A percentile compares a stretch with the other conserved stretches of the same genome.
These are phyloP conservation scores for Petrophora chlorosata DNA, from an alignment of 2,888 invertebrate species.

Conservation along the genomic window DNA sequence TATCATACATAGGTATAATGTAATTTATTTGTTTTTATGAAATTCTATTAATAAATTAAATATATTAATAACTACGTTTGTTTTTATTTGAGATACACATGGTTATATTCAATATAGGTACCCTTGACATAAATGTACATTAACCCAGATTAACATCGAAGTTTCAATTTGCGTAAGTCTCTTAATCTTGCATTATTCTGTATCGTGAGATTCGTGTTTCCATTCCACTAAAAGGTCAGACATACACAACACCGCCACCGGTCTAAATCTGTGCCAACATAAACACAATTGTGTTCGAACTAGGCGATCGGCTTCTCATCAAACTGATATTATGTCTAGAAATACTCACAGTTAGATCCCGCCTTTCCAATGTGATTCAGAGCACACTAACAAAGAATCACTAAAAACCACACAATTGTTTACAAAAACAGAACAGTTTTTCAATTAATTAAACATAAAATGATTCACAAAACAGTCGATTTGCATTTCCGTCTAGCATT, in stretches of 20 bases:
- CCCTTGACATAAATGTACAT: neutral
- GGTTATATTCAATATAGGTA: no score
- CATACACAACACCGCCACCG: conserved; percentile 2
- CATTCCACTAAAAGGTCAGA: conserved; percentile 23
- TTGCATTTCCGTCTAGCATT: conserved; percentile 25
- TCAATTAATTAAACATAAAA: conserved; percentile 24
- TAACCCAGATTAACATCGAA: conserved; percentile 2
- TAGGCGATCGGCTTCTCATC: conserved; percentile 5
- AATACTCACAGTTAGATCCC: conserved; percentile 13
- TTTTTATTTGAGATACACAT: neutral
- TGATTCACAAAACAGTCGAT: conserved; percentile 14
- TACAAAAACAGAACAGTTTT: conserved; percentile 37
- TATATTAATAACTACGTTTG: neutral
- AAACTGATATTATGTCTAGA: conserved; percentile 6
- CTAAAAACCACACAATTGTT: conserved; percentile 33
- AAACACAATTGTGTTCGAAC: conserved; percentile 11
- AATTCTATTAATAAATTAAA: no score
- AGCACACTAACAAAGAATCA: conserved; percentile 7
- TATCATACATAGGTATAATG: no score
- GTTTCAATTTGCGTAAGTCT: conserved; percentile 11
- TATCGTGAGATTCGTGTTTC: conserved; percentile 5
- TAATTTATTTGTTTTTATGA: no score
- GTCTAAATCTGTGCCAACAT: conserved; percentile 15
- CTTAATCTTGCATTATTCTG: conserved; percentile 11
- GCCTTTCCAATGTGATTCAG: neutral